A percentile compares a stretch with the other conserved stretches of the same genome.
Conservation (phyloP, 1,140 invertebrate species). For the Ridgeia piscesae region DNA sequence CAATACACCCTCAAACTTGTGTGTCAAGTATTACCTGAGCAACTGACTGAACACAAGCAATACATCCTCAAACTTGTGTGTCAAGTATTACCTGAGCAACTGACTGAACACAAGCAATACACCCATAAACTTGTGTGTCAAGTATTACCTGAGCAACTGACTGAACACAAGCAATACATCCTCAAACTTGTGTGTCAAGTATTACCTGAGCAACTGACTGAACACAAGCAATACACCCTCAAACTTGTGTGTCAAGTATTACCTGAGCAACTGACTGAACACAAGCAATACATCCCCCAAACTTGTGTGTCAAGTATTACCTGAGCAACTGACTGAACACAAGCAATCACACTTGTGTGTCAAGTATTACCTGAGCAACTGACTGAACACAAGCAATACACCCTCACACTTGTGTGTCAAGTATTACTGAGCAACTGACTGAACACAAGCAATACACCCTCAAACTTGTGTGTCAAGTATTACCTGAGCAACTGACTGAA, state of each 20-base stretch:
- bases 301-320: not conserved
- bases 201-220: not conserved
- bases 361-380: not conserved
- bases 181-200: not conserved
- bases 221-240: not conserved
- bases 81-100: not conserved
- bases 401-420: not conserved
- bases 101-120: not conserved
- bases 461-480: not conserved
- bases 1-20: not conserved
- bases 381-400: not conserved
- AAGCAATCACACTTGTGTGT: not conserved
- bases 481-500: not conserved
- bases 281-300: not conserved
- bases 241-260: not conserved
- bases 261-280: not conserved
- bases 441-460: not conserved
- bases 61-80: not conserved
- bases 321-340: not conserved
- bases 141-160: not conserved
- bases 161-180: not conserved
- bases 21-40: not conserved
- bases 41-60: not conserved
- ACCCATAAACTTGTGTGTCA: not conserved
- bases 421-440: not conserved